Base-by-base conservation (phyloP, 2,113 vertebrate genomes). In the Brachypodius melanocephalos region DNA sequence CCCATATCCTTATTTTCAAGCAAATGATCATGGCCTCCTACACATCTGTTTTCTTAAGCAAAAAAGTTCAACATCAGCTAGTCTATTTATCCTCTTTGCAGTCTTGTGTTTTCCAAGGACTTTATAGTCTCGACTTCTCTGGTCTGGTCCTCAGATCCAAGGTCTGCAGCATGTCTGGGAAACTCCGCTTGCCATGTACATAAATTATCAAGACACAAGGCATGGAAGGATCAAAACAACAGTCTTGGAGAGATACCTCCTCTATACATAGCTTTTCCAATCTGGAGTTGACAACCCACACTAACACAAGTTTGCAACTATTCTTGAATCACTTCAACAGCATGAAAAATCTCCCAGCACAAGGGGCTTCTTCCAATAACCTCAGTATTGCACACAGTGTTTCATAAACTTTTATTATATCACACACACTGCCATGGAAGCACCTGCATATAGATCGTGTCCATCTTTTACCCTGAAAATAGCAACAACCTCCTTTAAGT, bases 321-420 rank as follows among this genome's bases (percentile, higher is more conserved):
- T 11, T 85, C 42, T 40, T 76, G 12, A 95, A 85, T 67, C 43
- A 36, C 43, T 84, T 55, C 43, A 79, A 55, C 38, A 38, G 49
- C 17, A 34, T 3, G 4, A 85, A 69, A 94, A 83, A 58, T 28
- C 43, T 85, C 75, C 63, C 51, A 77, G 76, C 52, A 57, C 34
- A 10, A n/a, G 15, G 7, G n/a, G 36, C 43, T 92, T 95, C 88
- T 89, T 81, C 79, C 73, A 72, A 11, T 32, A 74, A 71, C 1
- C 0, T 31, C 55, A 85, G 55, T 43, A 51, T 31, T 84, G 36
- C 45, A 78, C 38, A 61, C 31, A 63, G 76, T 76, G 59, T 67
- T 95, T 84, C 81, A 96, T 88, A 86, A 95, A 42, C 43, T 77
- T 89, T 77, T 46, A 55, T 59, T 71, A 19, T 48, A 77, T 67